Conservation (phyloP, 2,888 invertebrate genomes). For the Liodrosophila aerea region DNA sequence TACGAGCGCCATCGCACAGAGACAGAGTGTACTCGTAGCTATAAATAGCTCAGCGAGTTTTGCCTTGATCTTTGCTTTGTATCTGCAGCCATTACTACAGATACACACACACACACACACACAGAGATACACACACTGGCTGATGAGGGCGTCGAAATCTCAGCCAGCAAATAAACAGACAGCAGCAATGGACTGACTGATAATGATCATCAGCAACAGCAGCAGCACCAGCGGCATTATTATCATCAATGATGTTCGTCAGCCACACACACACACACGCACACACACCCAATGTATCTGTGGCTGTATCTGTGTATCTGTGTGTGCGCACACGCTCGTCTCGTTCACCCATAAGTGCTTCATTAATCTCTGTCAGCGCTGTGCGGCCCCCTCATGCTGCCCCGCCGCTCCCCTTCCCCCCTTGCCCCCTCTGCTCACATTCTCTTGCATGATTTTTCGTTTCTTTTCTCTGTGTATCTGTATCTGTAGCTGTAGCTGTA, state of each 20-base stretch:
- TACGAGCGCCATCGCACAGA: conserved; percentile 19
- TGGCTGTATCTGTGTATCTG: conserved; percentile 25
- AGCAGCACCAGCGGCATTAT: not conserved
- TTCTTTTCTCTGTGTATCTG: conserved; percentile 4
- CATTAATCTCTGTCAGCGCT: conserved; percentile 76
- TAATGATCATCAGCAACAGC: conserved; percentile 19
- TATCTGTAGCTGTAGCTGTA: conserved; percentile 16
- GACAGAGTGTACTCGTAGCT: conserved; percentile 35
- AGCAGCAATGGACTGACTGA: conserved; percentile 28
- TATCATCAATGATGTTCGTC: too few relatives aligned
- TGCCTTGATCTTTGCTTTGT: conserved; percentile 56
- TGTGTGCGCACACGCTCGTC: conserved; percentile 25
- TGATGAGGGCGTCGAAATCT: conserved; percentile 66
- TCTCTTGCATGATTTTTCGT: conserved; percentile 51
- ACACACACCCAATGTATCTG: conserved; percentile 6
- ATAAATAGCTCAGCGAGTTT: conserved; percentile 50
- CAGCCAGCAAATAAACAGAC: conserved; percentile 45
- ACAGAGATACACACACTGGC: conserved; percentile 2
- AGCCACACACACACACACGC: not conserved
- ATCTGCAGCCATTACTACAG: conserved; percentile 47
- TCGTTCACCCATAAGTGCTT: conserved; percentile 75
- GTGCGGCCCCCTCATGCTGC: conserved; percentile 7
- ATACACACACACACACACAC: conserved; percentile 23
- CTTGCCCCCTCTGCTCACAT: conserved; percentile 18
- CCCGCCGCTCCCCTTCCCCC: not conserved